Evolutionary conservation across 2,113 vertebrate genomes (phyloP).

Genomic region (Pitta sordida): DNA sequence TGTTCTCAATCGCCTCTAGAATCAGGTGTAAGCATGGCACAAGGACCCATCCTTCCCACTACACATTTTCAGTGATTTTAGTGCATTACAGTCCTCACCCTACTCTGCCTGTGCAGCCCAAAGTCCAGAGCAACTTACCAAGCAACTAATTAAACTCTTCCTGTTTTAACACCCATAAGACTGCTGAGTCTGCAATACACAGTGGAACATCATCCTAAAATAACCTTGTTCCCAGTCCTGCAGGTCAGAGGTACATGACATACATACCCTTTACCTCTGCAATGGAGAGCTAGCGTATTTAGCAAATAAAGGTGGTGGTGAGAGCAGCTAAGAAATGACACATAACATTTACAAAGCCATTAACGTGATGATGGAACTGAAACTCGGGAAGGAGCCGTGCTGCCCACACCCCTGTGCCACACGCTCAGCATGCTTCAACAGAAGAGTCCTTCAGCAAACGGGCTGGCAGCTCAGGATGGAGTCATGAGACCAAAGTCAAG

Average conservation of each 20-base stretch:
- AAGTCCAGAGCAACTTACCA: background rate
- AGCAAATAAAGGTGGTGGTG: conserved; percentile 38
- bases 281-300: background rate
- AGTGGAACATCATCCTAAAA: background rate
- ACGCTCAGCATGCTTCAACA: conserved; percentile 27
- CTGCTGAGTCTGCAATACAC: background rate
- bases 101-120: background rate
- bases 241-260: background rate
- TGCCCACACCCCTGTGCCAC: background rate
- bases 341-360: conserved; percentile 45
- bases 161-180: background rate
- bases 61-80: background rate
- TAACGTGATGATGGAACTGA: background rate
- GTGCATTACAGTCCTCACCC: background rate
- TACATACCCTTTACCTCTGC: background rate
- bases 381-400: background rate
- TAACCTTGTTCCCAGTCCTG: background rate
- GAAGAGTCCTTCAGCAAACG: conserved; percentile 8
- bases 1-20: background rate
- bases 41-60: background rate
- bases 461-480: conserved; percentile 32
- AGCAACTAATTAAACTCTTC: background rate
- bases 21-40: background rate
- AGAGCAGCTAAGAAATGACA: conserved; percentile 11
- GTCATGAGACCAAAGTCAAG: conserved; percentile 18